Base-by-base conservation (phyloP, 2,113 vertebrate species). In the Nothoprocta pentlandii region DNA sequence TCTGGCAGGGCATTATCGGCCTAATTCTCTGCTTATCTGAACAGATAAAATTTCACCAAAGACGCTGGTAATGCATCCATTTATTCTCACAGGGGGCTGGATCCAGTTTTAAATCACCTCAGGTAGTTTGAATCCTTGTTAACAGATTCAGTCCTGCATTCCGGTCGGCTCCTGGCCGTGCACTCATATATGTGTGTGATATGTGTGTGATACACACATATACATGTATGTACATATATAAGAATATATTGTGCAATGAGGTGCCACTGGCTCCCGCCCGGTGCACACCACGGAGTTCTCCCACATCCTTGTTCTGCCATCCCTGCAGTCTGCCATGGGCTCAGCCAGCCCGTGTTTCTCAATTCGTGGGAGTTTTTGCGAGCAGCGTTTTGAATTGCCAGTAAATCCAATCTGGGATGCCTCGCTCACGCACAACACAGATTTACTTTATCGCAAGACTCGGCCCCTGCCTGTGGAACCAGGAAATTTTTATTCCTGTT, bases 21-120 rank as follows among this genome's bases (percentile, higher is more conserved):
- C 83, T 88, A 81, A 95, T 95, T 95, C 92, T 89, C 74, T 59
- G 77, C 90, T 90, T 95, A 76, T 94, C 90, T 96, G 84, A 94
- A 93, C 44, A 69, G 85, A 92, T 62, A 94, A 87, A 81, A 90
- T 87, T 87, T 89, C 62, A 51, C 86, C 92, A 89, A 26, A 0
- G 5, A 84, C 78, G 86, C 46, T 0, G 0, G 49, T 16, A 66
- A 62, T 94, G 92, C 92, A n/a, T 74, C 88, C 77, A 73, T 85
- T 95, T 92, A 79, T 87, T 92, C 83, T 93, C 53, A 62, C 54
- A 74, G 70, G 59, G 67, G 90, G 41, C 74, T 73, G 32, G 71
- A 62, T 4, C 0, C 39, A 32, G 41, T 68, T 93, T 79, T 79
- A 89, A 89, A 94, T 95, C 79, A 79, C 76, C 70, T 66, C 73